Evolutionary conservation across 2,888 invertebrate genomes (phyloP), one percentile per base, ranked within the genome.

Genomic region (Nymphalis polychloros): DNA sequence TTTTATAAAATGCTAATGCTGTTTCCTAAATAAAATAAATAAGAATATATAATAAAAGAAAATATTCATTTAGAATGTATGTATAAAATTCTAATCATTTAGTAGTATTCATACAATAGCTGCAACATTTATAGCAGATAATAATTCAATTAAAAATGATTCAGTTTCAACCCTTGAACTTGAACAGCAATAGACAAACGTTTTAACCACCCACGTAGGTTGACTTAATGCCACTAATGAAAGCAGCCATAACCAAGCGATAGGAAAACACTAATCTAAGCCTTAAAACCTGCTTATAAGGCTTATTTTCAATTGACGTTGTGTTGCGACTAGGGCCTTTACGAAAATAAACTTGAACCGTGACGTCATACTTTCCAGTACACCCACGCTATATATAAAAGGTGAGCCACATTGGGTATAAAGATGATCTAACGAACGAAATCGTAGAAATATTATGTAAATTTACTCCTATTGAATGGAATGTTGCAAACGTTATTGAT

Each of bases 111-210:
- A 41, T 13, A 59, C 8, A 35, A 35, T 59, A 59, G 41, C n/a
- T 35, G 41, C 57, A 31, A 2, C 8, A n/a, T n/a, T 17, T 8
- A 35, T 50, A 19, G 20, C 35, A 23, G 49, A 59, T 13, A 60
- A 41, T 65, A 61, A 49, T 47, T 52, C 52, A 49, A 75, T 69
- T 68, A 70, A 73, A 72, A 73, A 73, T 73, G 73, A 74, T 71
- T 67, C 67, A 71, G 63, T 64, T 72, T 64, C 68, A 69, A 72
- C 69, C 69, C 68, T 63, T 68, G 66, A 70, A 65, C 72, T 68
- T 62, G 68, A 66, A 66, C 71, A 66, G 62, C 71, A 61, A 64
- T 67, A 71, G 69, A 71, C 73, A 73, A 69, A 71, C 67, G 65
- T 67, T 70, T 64, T 55, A 59, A 68, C 70, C 64, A 55, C 71